Conservation (phyloP, 2,113 vertebrate species). For the Romanogobio albipinnatus region DNA sequence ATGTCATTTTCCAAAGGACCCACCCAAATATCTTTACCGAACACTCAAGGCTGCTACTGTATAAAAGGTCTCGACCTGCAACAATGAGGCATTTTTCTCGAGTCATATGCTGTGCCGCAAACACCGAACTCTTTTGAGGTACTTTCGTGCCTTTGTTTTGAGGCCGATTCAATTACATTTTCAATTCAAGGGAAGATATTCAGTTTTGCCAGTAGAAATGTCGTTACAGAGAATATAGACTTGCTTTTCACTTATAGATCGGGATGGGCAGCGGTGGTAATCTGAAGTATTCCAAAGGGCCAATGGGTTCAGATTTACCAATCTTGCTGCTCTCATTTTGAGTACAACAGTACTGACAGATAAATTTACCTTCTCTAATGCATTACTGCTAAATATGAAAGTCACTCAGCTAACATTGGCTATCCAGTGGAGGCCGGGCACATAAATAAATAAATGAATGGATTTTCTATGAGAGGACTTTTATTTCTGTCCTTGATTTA, state of each 20-base stretch:
- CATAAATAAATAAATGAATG: constrained; percentile 34
- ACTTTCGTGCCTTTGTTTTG: background rate
- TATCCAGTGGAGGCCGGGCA: background rate
- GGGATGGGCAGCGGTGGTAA: background rate
- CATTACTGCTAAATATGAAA: background rate
- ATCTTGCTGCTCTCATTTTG: background rate
- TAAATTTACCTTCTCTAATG: background rate
- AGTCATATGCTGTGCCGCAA: background rate
- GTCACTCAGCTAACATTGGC: constrained; percentile 1
- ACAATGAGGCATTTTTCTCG: background rate
- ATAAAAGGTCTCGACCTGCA: background rate
- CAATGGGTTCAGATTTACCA: background rate
- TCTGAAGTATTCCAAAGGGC: background rate
- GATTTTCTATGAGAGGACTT: background rate
- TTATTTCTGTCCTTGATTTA: background rate
- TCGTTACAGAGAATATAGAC: background rate
- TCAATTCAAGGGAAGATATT: background rate
- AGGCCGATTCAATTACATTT: background rate
- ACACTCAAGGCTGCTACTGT: background rate
- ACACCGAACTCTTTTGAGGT: background rate
- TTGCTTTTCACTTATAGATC: background rate
- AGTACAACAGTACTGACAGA: background rate
- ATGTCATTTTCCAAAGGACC: background rate
- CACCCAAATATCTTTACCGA: background rate
- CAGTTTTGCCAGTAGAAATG: background rate